These are phyloP conservation scores for Danio albolineatus DNA, from an alignment of 2,797 vertebrate species.

Conservation along the genomic window DNA sequence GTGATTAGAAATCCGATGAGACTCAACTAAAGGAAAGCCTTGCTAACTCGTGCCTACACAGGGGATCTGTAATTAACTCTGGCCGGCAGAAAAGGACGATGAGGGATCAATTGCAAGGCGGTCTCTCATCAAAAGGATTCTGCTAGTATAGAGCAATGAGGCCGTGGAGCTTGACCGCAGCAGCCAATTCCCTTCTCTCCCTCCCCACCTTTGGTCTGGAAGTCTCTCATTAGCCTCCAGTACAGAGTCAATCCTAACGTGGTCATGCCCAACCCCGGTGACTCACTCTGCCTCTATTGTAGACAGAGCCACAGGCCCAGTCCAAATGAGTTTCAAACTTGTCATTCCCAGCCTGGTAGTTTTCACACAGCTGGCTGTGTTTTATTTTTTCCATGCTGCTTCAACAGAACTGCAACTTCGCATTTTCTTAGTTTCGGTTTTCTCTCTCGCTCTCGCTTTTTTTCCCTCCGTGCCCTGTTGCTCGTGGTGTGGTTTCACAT, in stretches of 20 bases:
- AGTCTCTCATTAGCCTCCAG: slow-evolving; percentile 35
- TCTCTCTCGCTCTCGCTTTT: slow-evolving; percentile 54
- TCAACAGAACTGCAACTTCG: slow-evolving; percentile 45
- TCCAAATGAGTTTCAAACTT: slow-evolving; percentile 25
- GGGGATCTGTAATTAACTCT: slow-evolving; percentile 57
- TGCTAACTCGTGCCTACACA: slow-evolving; percentile 36
- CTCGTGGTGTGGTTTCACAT: slow-evolving; percentile 57
- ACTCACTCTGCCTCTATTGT: slow-evolving; percentile 21
- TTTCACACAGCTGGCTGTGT: slow-evolving; percentile 63
- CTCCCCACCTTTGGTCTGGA: slow-evolving; percentile 32
- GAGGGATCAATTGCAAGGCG: slow-evolving; percentile 45
- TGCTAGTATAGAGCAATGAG: slow-evolving; percentile 13
- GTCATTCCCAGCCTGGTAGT: slow-evolving; percentile 22
- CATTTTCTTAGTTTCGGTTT: slow-evolving; percentile 8
- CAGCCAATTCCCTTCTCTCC: background rate
- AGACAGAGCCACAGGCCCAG: slow-evolving; percentile 21
- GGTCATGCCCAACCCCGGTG: slow-evolving; percentile 31
- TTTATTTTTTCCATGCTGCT: slow-evolving; percentile 64
- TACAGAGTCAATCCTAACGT: slow-evolving; percentile 25
- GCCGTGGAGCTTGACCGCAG: slow-evolving; percentile 16
- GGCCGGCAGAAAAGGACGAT: slow-evolving; percentile 17
- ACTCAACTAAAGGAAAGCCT: slow-evolving; percentile 46
- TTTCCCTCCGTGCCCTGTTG: slow-evolving; percentile 66
- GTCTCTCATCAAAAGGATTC: slow-evolving; percentile 22
- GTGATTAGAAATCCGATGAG: slow-evolving; percentile 57